Evolutionary conservation across 2,888 invertebrate species (phyloP), one percentile per base, ranked within the genome.

Genomic region (Stomorhina lunata): DNA sequence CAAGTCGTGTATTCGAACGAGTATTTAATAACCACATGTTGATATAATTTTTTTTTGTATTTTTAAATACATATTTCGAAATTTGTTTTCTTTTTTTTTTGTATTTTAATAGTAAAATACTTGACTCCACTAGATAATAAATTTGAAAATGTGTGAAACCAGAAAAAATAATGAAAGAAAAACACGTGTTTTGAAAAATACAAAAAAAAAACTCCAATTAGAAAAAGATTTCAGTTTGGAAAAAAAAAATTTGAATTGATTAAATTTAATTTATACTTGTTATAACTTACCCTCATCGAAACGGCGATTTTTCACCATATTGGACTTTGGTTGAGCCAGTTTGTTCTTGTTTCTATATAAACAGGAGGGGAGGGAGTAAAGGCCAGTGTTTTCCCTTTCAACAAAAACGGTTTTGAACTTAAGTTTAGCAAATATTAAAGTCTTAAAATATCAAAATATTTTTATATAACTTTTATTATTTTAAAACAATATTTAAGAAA

Each of bases 251-350:
- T n/a, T n/a, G n/a, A n/a, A n/a, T n/a, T n/a, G n/a, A n/a, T n/a
- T n/a, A n/a, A n/a, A n/a, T n/a, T n/a, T n/a, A n/a, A n/a, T n/a
- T n/a, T 27, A 10, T 40, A 43, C 20, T 50, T 40, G 1, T 1
- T 9, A 17, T 1, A n/a, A 2, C 87, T 84, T 87, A 89, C 89
- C 89, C 85, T 90, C 87, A 85, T 90, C 89, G 83, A 87, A 90
- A 86, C 89, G 86, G 69, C 90, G 89, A 85, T 89, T 88, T 86
- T 89, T 89, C 80, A 90, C 90, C 89, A 90, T 88, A 73, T 72
- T 86, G 22, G 69, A 43, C 45, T 76, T 82, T 61, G 65, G 20
- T 61, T 76, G 57, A 32, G 65, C 20, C 71, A 61, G 29, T 34
- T 66, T 76, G 40, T 25, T 37, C n/a, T n/a, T n/a, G n/a, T n/a